These are phyloP conservation scores for Lepidotrigona ventralis DNA, from an alignment of 1,140 invertebrate genomes.

Conservation along the genomic window DNA sequence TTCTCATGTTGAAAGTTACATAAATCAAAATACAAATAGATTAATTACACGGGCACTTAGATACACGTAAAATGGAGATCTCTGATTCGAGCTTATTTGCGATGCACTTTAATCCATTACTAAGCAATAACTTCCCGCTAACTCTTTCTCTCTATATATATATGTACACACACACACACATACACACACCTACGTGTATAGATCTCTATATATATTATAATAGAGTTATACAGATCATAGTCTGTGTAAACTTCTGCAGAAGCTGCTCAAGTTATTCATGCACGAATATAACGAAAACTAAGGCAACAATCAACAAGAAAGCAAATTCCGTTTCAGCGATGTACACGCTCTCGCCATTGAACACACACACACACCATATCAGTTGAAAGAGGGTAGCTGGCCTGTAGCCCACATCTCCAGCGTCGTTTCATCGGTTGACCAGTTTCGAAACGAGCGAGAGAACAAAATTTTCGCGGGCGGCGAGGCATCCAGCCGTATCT, in stretches of 20 bases:
- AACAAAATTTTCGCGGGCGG: slow-evolving; percentile 1
- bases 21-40: background rate
- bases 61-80: background rate
- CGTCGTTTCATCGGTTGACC: background rate
- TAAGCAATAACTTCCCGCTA: slow-evolving; percentile 36
- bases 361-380: background rate
- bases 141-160: slow-evolving; percentile 5
- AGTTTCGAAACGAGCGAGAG: slow-evolving; percentile 7
- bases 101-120: background rate
- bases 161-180: too few species aligned
- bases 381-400: too few species aligned
- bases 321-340: slow-evolving; percentile 35
- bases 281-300: slow-evolving; percentile 62
- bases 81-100: background rate
- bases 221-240: slow-evolving; percentile 14
- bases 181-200: too few species aligned
- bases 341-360: background rate
- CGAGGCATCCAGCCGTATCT: background rate
- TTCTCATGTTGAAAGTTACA: background rate
- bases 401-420: background rate
- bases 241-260: slow-evolving; percentile 51
- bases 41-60: background rate
- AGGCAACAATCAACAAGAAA: slow-evolving; percentile 39
- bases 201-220: too few species aligned
- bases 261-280: slow-evolving; percentile 52